Conservation (phyloP, 2,797 vertebrate species). For the Danio albolineatus region DNA sequence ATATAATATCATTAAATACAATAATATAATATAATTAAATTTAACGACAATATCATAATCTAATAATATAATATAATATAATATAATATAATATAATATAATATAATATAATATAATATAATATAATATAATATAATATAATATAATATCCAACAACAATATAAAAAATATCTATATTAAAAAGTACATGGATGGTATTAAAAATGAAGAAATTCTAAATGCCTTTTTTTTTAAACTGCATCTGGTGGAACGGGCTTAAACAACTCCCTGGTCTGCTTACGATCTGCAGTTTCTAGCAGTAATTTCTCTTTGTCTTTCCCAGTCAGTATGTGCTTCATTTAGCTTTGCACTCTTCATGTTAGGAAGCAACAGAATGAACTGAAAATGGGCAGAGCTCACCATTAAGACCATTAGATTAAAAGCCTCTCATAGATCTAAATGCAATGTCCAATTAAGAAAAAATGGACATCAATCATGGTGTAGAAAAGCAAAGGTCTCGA, state of each 20-base stretch:
- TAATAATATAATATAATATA: too few relatives aligned
- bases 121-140: too few relatives aligned
- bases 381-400: conserved; percentile 24
- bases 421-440: conserved; percentile 41
- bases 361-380: conserved; percentile 25
- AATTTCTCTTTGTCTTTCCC: conserved; percentile 12
- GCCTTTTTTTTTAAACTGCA: not conserved
- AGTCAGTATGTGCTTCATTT: conserved; percentile 16
- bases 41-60: too few relatives aligned
- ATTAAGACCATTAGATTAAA: conserved; percentile 45
- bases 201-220: too few relatives aligned
- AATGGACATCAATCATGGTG: conserved; percentile 30
- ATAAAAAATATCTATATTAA: too few relatives aligned
- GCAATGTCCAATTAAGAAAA: conserved; percentile 36
- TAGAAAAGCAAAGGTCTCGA: conserved; percentile 19
- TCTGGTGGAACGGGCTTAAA: conserved; percentile 42
- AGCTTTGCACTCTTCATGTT: conserved; percentile 9
- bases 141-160: too few relatives aligned
- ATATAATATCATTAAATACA: too few relatives aligned
- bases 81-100: too few relatives aligned
- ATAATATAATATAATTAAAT: too few relatives aligned
- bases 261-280: not conserved
- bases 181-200: too few relatives aligned
- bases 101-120: too few relatives aligned
- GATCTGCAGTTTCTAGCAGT: not conserved